Evolutionary conservation across 2,797 vertebrate genomes (phyloP), one percentile per base, ranked within the genome.

Genomic region (Melanogrammus aeglefinus): DNA sequence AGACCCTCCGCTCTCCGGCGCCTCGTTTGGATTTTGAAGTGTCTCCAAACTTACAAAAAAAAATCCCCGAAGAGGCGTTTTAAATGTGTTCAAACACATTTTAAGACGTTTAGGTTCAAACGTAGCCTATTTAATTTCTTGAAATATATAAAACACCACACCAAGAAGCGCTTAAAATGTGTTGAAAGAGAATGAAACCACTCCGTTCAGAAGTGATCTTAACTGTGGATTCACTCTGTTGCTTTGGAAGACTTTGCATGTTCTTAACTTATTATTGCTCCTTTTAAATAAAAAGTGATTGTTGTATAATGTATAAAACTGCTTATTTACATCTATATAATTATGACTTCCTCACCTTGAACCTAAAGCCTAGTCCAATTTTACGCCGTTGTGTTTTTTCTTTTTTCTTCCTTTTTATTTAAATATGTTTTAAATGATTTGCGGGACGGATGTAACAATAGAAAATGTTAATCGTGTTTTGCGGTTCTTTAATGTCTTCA

Each of bases 231-330:
- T 93, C 76, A 69, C 63, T 78, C 76, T 24, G 82, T 89, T 79
- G 77, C 81, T 79, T 94, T 89, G 93, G 91, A 84, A 88, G 92
- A 91, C 91, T 93, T 87, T 94, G 91, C 88, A 94, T 94, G 93
- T 94, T 92, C 89, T 93, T 96, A 97, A 97, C 95, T 96, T 97
- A 97, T 97, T 96, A 95, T 95, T 96, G 95, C 87, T 85, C 72
- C 75, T 91, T 91, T 90, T 85, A 88, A 92, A 91, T 90, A 93
- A 91, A 91, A 86, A 70, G 73, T 33, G 77, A 83, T 72, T 80
- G 75, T 80, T 80, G 75, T 80, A 78, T 77, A 47, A 63, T 63
- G 27, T 75, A 31, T 75, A 18, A 75, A 44, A 75, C n/a, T 47
- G 63, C 63, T 69, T 69, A 69, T 69, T 69, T 69, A 69, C 63